Evolutionary conservation across 2,888 invertebrate species (phyloP), one percentile per base, ranked within the genome.

Genomic region (Charanyca ferruginea): DNA sequence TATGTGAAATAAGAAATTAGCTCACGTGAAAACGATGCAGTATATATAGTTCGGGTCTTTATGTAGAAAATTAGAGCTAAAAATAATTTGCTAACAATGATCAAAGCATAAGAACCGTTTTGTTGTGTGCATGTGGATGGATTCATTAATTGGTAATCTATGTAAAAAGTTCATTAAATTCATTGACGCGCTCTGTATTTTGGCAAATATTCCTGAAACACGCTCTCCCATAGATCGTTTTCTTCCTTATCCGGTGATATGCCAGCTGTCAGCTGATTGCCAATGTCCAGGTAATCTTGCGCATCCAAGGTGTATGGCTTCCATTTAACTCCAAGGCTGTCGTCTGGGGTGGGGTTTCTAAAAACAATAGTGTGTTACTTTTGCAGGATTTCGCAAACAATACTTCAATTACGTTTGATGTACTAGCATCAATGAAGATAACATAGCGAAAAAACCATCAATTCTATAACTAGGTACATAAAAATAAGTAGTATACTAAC

Each of bases 341-440:
- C 65, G 25, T 88, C 88, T 0, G 89, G 90, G 3, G 91, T 91
- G 6, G 91, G 91, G 60, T 91, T 84, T 9, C 91, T 91, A 72
- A 81, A 61, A 44, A 41, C 1, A 3, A 22, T 9, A 23, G 3
- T 28, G 2, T 35, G 20, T 9, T 8, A 49, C n/a, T 25, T 2
- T 38, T 35, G 9, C 6, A 28, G 6, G 4, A 18, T 28, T 35
- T 35, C 13, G 35, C n/a, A n/a, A n/a, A n/a, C n/a, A n/a, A n/a
- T n/a, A n/a, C n/a, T n/a, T n/a, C n/a, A n/a, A n/a, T n/a, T n/a
- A n/a, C n/a, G n/a, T n/a, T n/a, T n/a, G n/a, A n/a, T n/a, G n/a
- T n/a, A n/a, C n/a, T n/a, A n/a, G n/a, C n/a, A n/a, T n/a, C n/a
- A n/a, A n/a, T n/a, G n/a, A n/a, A n/a, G n/a, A n/a, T n/a, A n/a